Evolutionary conservation across 2,888 invertebrate species (phyloP), one percentile per base, ranked within the genome.

Genomic region (Thecophora atra): DNA sequence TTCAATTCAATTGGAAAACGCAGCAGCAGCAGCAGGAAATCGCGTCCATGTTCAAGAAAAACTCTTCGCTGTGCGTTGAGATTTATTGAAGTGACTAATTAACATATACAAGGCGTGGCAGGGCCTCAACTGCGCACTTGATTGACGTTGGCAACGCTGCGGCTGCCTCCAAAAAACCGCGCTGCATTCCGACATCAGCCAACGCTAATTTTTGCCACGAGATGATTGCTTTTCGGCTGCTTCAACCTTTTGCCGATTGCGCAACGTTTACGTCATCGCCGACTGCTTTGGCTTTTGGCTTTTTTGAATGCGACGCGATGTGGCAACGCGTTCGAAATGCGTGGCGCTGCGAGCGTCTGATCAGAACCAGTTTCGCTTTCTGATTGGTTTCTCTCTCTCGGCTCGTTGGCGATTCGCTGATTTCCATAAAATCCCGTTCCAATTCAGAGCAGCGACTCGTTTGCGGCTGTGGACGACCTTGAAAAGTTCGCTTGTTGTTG

Each of bases 251-350:
- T 5, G 15, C 2, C 5, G n/a, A 47, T 47, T 47, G 47, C 47
- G 17, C 11, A 37, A 37, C 47, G 1, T n/a, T 47, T 47, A n/a
- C 47, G 47, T 37, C 17, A n/a, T 47, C 17, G 4, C 6, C 4
- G n/a, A 47, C 5, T 1, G 47, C 17, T 47, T 47, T 47, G 19
- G 26, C 24, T 24, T 3, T 58, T 24, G 26, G 56, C 19, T 8
- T 52, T 52, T 52, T 52, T 13, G n/a, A 56, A 56, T 56, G 19
- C 21, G 11, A 56, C 24, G 6, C 24, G 58, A 58, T 58, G 58
- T 58, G 58, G 58, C 58, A 58, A 58, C 58, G 28, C 58, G n/a
- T 8, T 28, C 24, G 26, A 28, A 58, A 58, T 28, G 58, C 58
- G 58, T 58, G 58, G 58, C 26, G 26, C 28, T 2, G 15, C 58